Conservation (phyloP, 2,113 vertebrate species). For the Romanogobio albipinnatus region DNA sequence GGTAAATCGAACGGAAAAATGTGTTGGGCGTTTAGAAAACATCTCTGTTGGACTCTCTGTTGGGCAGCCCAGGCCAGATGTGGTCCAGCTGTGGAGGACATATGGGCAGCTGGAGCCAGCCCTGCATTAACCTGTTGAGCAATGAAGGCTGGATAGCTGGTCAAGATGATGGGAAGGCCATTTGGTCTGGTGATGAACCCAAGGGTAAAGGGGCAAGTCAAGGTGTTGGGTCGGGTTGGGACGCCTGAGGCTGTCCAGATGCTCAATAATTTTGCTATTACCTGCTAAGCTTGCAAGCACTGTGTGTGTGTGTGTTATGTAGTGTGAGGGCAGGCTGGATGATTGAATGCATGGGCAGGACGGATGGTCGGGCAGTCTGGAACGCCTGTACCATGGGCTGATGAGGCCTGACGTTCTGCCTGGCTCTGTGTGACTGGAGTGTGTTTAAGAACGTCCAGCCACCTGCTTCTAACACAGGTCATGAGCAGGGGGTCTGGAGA, state of each 20-base stretch:
- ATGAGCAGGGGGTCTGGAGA: conserved; percentile 10
- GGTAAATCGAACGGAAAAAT: conserved; percentile 27
- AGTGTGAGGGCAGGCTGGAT: neutral
- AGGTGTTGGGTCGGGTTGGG: conserved; percentile 2
- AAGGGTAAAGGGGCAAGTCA: conserved; percentile 36
- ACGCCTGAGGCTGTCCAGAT: neutral
- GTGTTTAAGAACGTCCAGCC: conserved; percentile 44
- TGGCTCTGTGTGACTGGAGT: conserved; percentile 15
- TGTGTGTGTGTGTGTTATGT: neutral
- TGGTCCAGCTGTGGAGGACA: conserved; percentile 84
- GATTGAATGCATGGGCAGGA: neutral
- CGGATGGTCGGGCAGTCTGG: conserved; percentile 38
- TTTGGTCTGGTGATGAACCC: conserved; percentile 32
- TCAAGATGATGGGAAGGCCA: conserved; percentile 18
- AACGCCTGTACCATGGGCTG: conserved; percentile 32
- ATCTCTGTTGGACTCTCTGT: conserved; percentile 74
- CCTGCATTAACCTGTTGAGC: conserved; percentile 87
- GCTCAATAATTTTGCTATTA: conserved; percentile 8
- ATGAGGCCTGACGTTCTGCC: conserved; percentile 8
- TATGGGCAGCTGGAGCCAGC: conserved; percentile 80
- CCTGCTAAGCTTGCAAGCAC: neutral
- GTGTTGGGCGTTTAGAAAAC: conserved; percentile 46
- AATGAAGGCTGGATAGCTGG: conserved; percentile 59
- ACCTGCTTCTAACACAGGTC: conserved; percentile 61
- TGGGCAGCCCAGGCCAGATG: conserved; percentile 76